Evolutionary conservation across 2,113 vertebrate genomes (phyloP).

Genomic region (Rhinolophus sinicus): DNA sequence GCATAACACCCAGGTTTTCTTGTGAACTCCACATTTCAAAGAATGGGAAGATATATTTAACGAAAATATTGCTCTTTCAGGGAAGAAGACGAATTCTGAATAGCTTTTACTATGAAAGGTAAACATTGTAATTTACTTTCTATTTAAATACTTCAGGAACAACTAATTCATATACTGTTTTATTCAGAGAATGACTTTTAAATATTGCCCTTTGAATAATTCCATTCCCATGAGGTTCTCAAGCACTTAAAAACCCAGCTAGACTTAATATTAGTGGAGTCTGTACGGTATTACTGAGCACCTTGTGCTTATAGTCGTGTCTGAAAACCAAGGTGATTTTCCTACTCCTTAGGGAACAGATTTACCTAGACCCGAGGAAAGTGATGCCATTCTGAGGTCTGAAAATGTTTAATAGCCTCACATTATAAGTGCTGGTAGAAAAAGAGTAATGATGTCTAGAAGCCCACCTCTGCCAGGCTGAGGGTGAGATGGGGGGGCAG

Average conservation of each 20-base stretch:
- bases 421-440: not conserved
- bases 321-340: not conserved
- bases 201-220: conserved; percentile 1
- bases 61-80: conserved; percentile 34
- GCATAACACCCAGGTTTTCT: conserved; percentile 39
- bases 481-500: not conserved
- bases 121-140: conserved; percentile 68
- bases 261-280: not conserved
- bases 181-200: not conserved
- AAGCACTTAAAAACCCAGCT: conserved; percentile 27
- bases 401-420: not conserved
- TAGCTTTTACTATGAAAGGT: conserved; percentile 53
- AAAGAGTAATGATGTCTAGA: not conserved
- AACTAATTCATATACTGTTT: conserved; percentile 1
- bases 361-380: not conserved
- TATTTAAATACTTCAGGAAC: conserved; percentile 56
- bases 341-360: not conserved
- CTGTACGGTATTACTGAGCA: not conserved
- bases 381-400: not conserved
- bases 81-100: conserved; percentile 38
- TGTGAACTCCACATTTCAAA: conserved; percentile 53
- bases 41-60: not conserved
- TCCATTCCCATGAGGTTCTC: not conserved
- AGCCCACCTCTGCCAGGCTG: not conserved
- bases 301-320: not conserved